Evolutionary conservation across 2,797 vertebrate species (phyloP), one percentile per base, ranked within the genome.

Genomic region (Smutsia temminckii): DNA sequence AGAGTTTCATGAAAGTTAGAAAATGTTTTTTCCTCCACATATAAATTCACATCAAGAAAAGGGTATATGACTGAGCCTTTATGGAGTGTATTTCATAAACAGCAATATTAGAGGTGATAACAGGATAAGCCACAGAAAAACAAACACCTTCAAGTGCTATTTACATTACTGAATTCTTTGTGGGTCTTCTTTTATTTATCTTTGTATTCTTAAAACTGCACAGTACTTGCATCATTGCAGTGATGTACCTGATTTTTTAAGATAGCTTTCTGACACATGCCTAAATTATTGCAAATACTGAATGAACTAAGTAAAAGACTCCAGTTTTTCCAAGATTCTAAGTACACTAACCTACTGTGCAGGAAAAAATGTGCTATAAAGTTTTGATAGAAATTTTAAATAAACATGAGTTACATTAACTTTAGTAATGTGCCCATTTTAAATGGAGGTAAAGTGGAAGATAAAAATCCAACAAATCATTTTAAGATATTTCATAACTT

Each of bases 1-100:
- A 8, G 8, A 86, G 5, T 55, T 86, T 83, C 37, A 74, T 46
- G 29, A 68, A 69, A 84, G 10, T 55, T 51, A 87, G 27, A 29
- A 88, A 79, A 40, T 42, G 18, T 23, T 29, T 53, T 72, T 69
- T 71, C 17, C 8, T 53, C 18, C 6, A 75, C 9, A 10, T 78
- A 81, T 32, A 83, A 92, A 85, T 78, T 95, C 13, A 27, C 66
- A 88, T 91, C 53, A 94, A 89, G 25, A 27, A 51, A 78, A 85
- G 18, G 10, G 23, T 9, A 51, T 1, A 27, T 27, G 57, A 64
- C 6, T 71, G 37, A 74, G 21, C 8, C 11, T 74, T 59, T 88
- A 72, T 49, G 81, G 77, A 80, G 74, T 79, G 3, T 34, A 72
- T 92, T 78, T 89, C 27, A 32, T n/a, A 85, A 66, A n/a, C 25